These are phyloP conservation scores for Hyposmocoma kahamanoa DNA, from an alignment of 1,140 invertebrate genomes.

Conservation along the genomic window DNA sequence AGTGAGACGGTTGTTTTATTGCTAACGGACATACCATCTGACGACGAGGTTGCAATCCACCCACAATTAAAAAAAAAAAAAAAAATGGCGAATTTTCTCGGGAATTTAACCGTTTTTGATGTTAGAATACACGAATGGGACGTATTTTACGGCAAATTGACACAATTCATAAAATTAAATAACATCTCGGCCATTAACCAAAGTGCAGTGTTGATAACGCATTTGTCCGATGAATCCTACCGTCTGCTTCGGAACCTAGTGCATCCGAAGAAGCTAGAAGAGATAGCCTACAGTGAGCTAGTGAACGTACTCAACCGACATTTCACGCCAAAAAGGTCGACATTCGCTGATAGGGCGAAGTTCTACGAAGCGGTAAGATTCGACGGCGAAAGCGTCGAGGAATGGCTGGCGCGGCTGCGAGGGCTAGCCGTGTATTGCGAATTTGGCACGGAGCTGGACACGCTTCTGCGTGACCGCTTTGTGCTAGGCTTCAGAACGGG, in stretches of 20 bases:
- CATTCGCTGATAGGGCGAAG: constrained; percentile 4
- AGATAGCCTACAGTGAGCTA: background rate
- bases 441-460: background rate
- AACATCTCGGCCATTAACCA: background rate
- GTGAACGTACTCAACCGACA: background rate
- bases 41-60: no score
- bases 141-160: background rate
- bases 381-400: background rate
- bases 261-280: background rate
- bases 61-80: no score
- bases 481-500: background rate
- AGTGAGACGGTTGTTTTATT: no score
- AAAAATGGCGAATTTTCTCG: background rate
- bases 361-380: background rate
- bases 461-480: background rate
- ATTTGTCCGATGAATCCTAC: constrained; percentile 3
- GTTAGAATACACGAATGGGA: background rate
- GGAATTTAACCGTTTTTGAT: background rate
- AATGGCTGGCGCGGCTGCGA: constrained; percentile 2
- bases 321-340: background rate
- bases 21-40: no score
- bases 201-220: background rate
- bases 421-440: constrained; percentile 3
- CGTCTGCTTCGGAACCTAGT: background rate
- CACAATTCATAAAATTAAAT: background rate